Conservation (phyloP, 2,888 invertebrate species). For the Schrankia costaestrigalis region DNA sequence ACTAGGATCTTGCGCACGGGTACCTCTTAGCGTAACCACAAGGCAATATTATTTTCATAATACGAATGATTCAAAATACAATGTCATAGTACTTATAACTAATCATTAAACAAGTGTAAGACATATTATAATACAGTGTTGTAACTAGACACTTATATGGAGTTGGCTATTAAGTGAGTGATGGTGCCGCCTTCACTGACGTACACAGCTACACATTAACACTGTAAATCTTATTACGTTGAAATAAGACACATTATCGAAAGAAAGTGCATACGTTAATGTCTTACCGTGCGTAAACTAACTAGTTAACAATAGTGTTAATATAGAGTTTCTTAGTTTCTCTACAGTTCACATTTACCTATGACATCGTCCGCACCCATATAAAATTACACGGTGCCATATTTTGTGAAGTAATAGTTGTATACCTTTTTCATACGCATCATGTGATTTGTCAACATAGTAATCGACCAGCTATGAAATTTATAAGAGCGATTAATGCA, state of each 20-base stretch:
- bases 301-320: conserved; percentile 40
- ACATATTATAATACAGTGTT: conserved; percentile 5
- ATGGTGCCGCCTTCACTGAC: conserved; percentile 43
- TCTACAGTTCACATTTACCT: conserved; percentile 60
- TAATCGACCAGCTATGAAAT: conserved; percentile 58
- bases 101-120: conserved; percentile 11
- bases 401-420: conserved; percentile 66
- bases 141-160: conserved; percentile 47
- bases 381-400: conserved; percentile 67
- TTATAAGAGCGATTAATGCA: conserved; percentile 54
- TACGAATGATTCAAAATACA: conserved; percentile 5
- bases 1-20: no score
- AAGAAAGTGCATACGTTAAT: no score
- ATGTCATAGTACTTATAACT: conserved; percentile 5
- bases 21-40: no score
- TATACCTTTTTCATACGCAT: conserved; percentile 60
- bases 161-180: conserved; percentile 42
- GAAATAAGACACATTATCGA: no score
- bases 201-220: no score
- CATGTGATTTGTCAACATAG: conserved; percentile 55
- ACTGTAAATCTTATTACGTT: no score
- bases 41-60: no score
- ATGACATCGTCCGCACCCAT: conserved; percentile 66
- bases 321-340: conserved; percentile 70
- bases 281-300: no score